phyloP scores from a whole-genome alignment of 30 jellyfish, hydroid and myxozoan species.

The Hydra vulgaris region DNA sequence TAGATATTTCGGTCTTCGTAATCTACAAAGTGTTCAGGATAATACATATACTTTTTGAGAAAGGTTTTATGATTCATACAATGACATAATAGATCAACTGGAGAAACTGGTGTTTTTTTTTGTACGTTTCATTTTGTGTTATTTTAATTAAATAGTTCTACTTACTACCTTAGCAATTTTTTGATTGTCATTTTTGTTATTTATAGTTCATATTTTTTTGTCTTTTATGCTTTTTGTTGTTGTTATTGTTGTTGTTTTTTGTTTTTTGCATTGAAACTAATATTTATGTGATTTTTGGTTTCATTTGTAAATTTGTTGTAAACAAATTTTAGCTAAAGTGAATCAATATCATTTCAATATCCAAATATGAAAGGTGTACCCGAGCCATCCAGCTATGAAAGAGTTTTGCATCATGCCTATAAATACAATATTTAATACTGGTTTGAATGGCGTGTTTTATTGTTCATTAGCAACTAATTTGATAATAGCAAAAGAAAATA shows the following conservation, averaged over 20 bases:
- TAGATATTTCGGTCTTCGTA: slow-evolving; percentile 50
- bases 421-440: no score
- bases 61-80: slow-evolving; percentile 47
- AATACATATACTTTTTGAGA: slow-evolving; percentile 49
- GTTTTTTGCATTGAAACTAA: no score
- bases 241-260: no score
- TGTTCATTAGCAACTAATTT: no score
- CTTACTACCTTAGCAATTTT: no score
- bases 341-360: slow-evolving; percentile 51
- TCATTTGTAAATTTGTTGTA: background rate
- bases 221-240: no score
- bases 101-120: slow-evolving; percentile 56
- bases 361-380: slow-evolving; percentile 52
- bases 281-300: no score
- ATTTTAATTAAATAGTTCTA: no score
- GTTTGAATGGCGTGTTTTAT: no score
- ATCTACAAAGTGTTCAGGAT: slow-evolving; percentile 11
- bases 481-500: no score
- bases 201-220: no score
- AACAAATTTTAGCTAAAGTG: slow-evolving; percentile 30
- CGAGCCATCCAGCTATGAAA: slow-evolving; percentile 63
- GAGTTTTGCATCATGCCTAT: slow-evolving; percentile 77
- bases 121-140: background rate
- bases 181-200: no score
- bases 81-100: slow-evolving; percentile 63